Evolutionary conservation across 2,888 invertebrate species (phyloP).

Genomic region (Cataglyphis altisquamis): DNA sequence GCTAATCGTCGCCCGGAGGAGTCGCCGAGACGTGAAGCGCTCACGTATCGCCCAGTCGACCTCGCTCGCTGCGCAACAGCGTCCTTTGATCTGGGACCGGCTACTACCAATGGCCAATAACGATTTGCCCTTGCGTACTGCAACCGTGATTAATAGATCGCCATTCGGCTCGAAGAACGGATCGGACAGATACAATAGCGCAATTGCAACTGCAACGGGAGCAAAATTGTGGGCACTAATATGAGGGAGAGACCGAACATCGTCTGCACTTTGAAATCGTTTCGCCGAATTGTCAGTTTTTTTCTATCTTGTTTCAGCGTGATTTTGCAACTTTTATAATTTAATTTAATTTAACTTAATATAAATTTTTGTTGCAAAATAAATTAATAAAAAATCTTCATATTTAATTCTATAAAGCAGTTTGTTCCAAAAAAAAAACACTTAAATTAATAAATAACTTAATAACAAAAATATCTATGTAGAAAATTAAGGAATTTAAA

Average conservation of each 20-base stretch:
- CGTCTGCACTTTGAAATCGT: not conserved
- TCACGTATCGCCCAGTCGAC: slow-evolving; percentile 49
- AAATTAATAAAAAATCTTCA: not conserved
- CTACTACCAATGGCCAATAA: slow-evolving; percentile 38
- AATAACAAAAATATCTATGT: not conserved
- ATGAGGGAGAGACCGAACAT: not conserved
- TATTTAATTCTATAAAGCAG: not conserved
- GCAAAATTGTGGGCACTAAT: not conserved
- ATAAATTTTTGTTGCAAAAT: not conserved
- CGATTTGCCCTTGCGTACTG: slow-evolving; percentile 25
- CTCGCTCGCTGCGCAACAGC: slow-evolving; percentile 43
- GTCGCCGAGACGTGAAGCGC: slow-evolving; percentile 56
- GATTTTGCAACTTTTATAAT: not conserved
- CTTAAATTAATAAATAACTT: not conserved
- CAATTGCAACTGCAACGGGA: not conserved
- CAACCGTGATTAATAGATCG: slow-evolving; percentile 64
- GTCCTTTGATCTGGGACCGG: slow-evolving; percentile 68
- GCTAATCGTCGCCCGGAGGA: slow-evolving; percentile 58
- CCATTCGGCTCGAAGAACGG: slow-evolving; percentile 30
- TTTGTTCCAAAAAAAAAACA: not conserved
- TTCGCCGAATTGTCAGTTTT: not conserved
- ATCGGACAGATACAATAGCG: not conserved
- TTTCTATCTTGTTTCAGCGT: not conserved
- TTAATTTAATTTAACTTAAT: no score
- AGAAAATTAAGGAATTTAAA: not conserved